Conservation (phyloP, 1,140 invertebrate species). For the Pseudomyrmex gracilis region DNA sequence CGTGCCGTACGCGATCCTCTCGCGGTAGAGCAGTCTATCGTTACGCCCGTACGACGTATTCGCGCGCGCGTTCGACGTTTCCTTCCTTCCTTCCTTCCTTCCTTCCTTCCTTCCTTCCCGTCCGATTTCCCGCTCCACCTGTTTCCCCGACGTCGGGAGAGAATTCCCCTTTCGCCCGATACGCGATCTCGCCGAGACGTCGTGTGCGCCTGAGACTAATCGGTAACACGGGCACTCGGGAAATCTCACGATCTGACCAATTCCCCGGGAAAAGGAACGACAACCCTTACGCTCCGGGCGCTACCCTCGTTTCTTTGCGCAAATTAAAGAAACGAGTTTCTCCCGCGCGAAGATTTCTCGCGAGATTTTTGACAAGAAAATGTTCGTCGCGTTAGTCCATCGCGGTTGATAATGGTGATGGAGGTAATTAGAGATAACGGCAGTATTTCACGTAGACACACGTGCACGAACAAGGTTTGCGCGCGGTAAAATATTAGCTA, state of each 20-base stretch:
- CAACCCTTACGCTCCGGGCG: conserved; percentile 43
- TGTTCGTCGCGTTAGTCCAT: neutral
- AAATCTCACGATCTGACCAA: conserved; percentile 73
- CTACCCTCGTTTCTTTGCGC: conserved; percentile 54
- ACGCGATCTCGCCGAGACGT: conserved; percentile 22
- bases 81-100: conserved; percentile 52
- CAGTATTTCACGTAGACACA: neutral
- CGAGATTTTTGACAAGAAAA: conserved; percentile 39
- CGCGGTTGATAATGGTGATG: neutral
- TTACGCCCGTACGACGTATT: neutral
- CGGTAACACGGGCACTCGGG: conserved; percentile 64
- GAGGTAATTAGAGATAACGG: neutral
- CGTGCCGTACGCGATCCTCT: conserved; percentile 14
- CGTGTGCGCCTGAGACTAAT: conserved; percentile 60
- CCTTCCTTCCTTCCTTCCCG: conserved; percentile 23
- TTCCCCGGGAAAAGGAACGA: conserved; percentile 39
- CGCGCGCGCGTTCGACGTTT: conserved; percentile 41
- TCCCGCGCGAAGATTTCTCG: conserved; percentile 43
- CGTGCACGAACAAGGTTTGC: neutral
- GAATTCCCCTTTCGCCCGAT: conserved; percentile 41
- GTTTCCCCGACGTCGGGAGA: conserved; percentile 35
- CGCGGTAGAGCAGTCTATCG: conserved; percentile 44
- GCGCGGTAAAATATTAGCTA: neutral
- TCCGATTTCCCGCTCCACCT: conserved; percentile 48
- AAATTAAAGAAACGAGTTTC: conserved; percentile 29